These are phyloP conservation scores for Helostoma temminkii DNA, from an alignment of 2,797 vertebrate species.

Conservation along the genomic window DNA sequence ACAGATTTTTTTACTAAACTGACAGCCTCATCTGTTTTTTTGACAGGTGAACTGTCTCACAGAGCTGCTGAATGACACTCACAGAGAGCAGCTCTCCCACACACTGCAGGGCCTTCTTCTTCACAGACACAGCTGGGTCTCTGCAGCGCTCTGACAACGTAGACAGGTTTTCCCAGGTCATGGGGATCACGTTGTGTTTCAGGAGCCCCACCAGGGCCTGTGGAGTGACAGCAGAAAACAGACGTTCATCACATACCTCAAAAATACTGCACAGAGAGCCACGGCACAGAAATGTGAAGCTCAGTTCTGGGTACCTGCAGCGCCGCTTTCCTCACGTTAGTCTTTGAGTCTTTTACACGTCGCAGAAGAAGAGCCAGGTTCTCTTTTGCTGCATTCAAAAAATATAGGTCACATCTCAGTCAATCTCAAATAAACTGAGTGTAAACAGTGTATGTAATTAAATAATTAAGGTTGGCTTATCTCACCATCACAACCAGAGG, in stretches of 20 bases:
- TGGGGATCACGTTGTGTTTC: slow-evolving; percentile 83
- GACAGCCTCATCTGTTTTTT: background rate
- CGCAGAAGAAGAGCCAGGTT: slow-evolving; percentile 85
- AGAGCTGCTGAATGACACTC: slow-evolving; percentile 58
- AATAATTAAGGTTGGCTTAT: background rate
- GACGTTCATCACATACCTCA: background rate
- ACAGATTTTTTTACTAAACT: background rate
- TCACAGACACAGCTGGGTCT: slow-evolving; percentile 92
- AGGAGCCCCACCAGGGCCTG: slow-evolving; percentile 90
- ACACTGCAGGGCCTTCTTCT: slow-evolving; percentile 92
- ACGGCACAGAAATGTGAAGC: background rate
- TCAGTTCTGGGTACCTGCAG: slow-evolving; percentile 87
- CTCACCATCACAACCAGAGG: slow-evolving; percentile 78
- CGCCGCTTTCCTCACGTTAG: slow-evolving; percentile 91
- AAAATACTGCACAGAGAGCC: background rate
- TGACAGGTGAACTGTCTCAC: background rate
- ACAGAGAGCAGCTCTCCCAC: slow-evolving; percentile 92
- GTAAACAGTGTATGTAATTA: background rate
- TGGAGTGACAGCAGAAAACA: background rate
- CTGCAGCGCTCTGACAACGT: slow-evolving; percentile 89
- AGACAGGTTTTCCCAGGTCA: slow-evolving; percentile 83
- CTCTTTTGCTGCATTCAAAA: slow-evolving; percentile 81
- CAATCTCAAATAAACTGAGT: background rate
- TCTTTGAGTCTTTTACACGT: slow-evolving; percentile 88
- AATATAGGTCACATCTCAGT: background rate